These are phyloP conservation scores for Chelonus insularis DNA, from an alignment of 1,140 invertebrate species.

Conservation along the genomic window DNA sequence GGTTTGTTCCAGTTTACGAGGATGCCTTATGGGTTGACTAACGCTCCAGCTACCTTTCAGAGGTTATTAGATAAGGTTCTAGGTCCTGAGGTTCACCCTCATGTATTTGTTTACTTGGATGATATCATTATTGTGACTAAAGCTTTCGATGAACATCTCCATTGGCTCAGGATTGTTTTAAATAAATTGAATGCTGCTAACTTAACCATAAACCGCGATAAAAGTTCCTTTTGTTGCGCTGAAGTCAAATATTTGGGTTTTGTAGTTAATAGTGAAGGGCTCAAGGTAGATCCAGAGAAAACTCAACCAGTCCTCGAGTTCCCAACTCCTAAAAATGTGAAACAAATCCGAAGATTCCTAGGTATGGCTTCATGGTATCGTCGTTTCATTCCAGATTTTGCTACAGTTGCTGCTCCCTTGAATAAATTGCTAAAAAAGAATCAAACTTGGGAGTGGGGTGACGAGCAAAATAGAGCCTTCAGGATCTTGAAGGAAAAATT, in stretches of 20 bases:
- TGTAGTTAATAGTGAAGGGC: background rate
- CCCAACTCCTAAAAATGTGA: conserved; percentile 41
- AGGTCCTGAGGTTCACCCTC: background rate
- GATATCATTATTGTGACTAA: conserved; percentile 11
- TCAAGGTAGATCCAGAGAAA: conserved; percentile 26
- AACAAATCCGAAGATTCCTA: conserved; percentile 52
- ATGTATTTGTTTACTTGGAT: conserved; percentile 9
- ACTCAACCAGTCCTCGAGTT: conserved; percentile 36
- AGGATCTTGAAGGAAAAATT: background rate
- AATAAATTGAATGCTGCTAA: background rate
- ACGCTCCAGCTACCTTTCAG: conserved; percentile 5
- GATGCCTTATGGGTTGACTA: conserved; percentile 11
- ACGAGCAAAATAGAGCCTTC: conserved; percentile 30
- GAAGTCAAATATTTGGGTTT: background rate
- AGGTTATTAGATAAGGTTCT: background rate
- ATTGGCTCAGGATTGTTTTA: background rate
- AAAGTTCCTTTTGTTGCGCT: background rate
- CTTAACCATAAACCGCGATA: background rate
- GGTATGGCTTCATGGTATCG: conserved; percentile 54
- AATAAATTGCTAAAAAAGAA: conserved; percentile 45
- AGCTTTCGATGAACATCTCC: background rate
- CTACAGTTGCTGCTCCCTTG: conserved; percentile 36
- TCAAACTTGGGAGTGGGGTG: conserved; percentile 35
- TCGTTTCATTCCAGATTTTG: conserved; percentile 45
- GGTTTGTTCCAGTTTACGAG: conserved; percentile 11